phyloP scores from a whole-genome alignment of 2,113 vertebrate genomes.

The Corynorhinus townsendii region DNA sequence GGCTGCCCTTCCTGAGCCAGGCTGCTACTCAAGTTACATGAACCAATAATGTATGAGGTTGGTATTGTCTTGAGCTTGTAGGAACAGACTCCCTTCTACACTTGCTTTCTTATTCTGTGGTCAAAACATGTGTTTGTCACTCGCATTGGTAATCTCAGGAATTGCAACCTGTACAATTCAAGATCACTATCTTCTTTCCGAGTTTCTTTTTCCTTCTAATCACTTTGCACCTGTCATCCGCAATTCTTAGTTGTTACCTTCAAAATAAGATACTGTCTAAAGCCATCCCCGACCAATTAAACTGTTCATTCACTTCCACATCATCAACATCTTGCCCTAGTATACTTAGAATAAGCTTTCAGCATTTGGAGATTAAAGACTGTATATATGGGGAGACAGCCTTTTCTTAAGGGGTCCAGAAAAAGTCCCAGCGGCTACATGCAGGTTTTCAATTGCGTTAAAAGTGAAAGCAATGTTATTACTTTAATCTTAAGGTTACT shows the following conservation, averaged over 20 bases:
- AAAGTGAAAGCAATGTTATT: neutral
- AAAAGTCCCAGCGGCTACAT: neutral
- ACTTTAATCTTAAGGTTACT: neutral
- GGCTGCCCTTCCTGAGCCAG: neutral
- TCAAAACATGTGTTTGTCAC: neutral
- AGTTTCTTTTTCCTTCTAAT: neutral
- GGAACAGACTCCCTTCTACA: neutral
- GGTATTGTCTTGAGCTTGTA: neutral
- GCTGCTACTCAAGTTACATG: neutral
- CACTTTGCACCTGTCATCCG: neutral
- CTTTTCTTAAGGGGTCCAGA: neutral
- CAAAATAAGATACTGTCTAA: neutral
- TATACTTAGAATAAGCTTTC: neutral
- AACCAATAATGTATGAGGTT: neutral
- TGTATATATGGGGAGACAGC: neutral
- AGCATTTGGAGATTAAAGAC: neutral
- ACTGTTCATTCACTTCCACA: neutral
- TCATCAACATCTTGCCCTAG: neutral
- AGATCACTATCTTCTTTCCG: neutral
- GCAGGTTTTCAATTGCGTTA: neutral
- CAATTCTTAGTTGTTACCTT: neutral
- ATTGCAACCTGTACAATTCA: neutral
- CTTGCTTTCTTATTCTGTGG: neutral
- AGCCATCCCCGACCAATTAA: neutral
- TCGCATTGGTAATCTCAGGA: neutral